Evolutionary conservation across 2,797 vertebrate genomes (phyloP), one percentile per base, ranked within the genome.

Genomic region (Liparis tanakae): DNA sequence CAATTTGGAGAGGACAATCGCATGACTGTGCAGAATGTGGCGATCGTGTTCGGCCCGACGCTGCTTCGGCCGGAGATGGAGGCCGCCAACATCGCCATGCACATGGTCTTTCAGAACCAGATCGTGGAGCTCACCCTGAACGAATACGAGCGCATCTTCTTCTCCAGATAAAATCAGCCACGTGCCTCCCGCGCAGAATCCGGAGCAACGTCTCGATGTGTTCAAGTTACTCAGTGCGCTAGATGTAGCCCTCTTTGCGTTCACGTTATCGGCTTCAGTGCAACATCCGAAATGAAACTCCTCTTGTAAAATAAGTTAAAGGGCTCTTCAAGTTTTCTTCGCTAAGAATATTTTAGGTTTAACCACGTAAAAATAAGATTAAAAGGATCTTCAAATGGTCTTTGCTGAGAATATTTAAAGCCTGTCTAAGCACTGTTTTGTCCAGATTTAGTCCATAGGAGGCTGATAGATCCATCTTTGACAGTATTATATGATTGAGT

Each of bases 101-200:
- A 96, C 92, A 99, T 97, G 96, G 95, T 98, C 80, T 98, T 96
- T 88, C 98, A 99, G 94, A 99, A 98, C 94, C 98, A 99, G 93
- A 96, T 99, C 51, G 97, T 99, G 61, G 98, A 99, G 85, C 94
- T 96, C 67, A 92, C 98, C 84, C 94, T 99, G 60, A 96, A 94
- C 30, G 94, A 97, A 62, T 97, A 95, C 17, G 55, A 94, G 2
- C 82, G 87, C 9, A 93, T 98, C 83, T 99, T 99, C 90, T 82
- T 76, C 0, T 93, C 78, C 0, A 85, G 92, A 90, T 95, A 53
- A 80, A 80, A 80, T 58, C 65, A 8, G 70, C 15, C 51, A 6
- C 33, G 7, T 18, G 70, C 66, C 57, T 70, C 43, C 50, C 12
- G 55, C 18, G 44, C 76, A 46, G n/a, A 33, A 30, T 4, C 25